Evolutionary conservation across 2,113 vertebrate species (phyloP).

Genomic region (Cettia cetti): DNA sequence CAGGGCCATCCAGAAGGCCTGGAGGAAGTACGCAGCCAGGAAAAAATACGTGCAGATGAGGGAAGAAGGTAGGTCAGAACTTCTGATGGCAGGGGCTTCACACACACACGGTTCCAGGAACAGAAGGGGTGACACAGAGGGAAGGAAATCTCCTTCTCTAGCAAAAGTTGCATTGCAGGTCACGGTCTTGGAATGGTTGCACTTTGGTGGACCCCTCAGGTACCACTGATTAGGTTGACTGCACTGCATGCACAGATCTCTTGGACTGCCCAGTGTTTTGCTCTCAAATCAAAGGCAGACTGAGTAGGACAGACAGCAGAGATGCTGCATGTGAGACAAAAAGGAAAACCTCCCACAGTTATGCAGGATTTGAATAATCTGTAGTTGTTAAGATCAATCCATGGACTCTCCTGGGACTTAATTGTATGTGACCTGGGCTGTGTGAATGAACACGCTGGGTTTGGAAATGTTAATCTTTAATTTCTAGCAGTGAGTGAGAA

Average conservation of each 20-base stretch:
- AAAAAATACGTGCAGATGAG: constrained; percentile 98
- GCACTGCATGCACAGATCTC: not conserved
- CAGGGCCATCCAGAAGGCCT: constrained; percentile 92
- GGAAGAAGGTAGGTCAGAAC: constrained; percentile 85
- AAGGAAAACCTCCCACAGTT: not conserved
- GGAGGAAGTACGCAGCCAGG: constrained; percentile 88
- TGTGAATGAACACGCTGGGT: not conserved
- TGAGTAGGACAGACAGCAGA: not conserved
- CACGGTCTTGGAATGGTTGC: not conserved
- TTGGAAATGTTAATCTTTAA: not conserved
- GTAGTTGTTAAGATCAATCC: not conserved
- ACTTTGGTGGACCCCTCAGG: not conserved
- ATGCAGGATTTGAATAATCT: not conserved
- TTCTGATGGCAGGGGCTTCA: not conserved
- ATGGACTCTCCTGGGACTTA: not conserved
- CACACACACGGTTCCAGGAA: not conserved
- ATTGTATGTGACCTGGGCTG: not conserved
- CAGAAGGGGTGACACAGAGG: not conserved
- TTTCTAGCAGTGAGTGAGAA: not conserved
- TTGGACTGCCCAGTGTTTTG: not conserved
- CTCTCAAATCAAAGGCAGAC: not conserved
- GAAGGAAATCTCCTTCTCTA: not conserved
- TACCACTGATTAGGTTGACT: not conserved
- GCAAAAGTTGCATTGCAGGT: not conserved
- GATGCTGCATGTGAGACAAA: not conserved